A percentile compares a stretch with the other conserved stretches of the same genome.
Evolutionary conservation across 2,888 invertebrate species (phyloP).

Genomic region (Mythimna impura): DNA sequence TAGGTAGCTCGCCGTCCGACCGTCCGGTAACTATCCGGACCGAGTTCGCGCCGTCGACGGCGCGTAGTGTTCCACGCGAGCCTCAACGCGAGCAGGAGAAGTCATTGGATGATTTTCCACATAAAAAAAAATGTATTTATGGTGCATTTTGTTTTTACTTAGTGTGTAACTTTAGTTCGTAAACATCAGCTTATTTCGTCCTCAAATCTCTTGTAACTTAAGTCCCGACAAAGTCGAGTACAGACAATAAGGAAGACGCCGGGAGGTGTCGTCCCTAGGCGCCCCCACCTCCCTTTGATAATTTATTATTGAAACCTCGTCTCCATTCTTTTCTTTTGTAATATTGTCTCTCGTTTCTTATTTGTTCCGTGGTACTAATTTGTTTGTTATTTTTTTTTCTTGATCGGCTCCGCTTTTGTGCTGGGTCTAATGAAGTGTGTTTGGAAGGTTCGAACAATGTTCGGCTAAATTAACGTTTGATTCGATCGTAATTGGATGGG

Average conservation of each 20-base stretch:
- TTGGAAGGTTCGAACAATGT: slow-evolving; percentile 37
- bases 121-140: no score
- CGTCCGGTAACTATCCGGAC: no score
- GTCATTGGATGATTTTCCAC: no score
- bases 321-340: slow-evolving; percentile 83
- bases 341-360: slow-evolving; percentile 83
- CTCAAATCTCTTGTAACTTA: slow-evolving; percentile 18
- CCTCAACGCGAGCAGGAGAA: no score
- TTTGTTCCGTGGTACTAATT: slow-evolving; percentile 80
- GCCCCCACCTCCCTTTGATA: slow-evolving; percentile 76
- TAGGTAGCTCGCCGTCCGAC: no score
- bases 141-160: no score
- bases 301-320: slow-evolving; percentile 88
- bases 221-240: slow-evolving; percentile 71
- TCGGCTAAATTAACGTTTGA: slow-evolving; percentile 56
- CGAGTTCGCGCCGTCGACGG: no score
- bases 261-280: slow-evolving; percentile 83
- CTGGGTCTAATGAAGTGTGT: slow-evolving; percentile 58
- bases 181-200: neutral
- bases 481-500: slow-evolving; percentile 55
- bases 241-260: slow-evolving; percentile 83
- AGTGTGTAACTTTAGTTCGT: no score
- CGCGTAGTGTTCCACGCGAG: no score
- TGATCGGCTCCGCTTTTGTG: slow-evolving; percentile 58
- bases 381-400: slow-evolving; percentile 73